These are phyloP conservation scores for Cossypha dichroa DNA, from an alignment of 2,797 vertebrate genomes.

Conservation along the genomic window DNA sequence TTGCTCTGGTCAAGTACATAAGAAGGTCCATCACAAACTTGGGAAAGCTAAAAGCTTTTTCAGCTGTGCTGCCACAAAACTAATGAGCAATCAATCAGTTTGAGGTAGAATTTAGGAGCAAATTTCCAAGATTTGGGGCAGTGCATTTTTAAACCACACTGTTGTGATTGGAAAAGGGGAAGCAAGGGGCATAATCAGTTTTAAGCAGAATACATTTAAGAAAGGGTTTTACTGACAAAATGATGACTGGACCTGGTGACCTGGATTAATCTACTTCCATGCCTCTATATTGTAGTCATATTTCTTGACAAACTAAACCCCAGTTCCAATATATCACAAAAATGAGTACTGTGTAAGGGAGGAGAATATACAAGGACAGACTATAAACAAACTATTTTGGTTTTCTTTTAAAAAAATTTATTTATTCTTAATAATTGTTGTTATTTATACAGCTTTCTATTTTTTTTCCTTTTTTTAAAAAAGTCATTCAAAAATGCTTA, in stretches of 20 bases:
- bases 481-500: background rate
- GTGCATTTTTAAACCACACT: background rate
- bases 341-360: background rate
- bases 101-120: background rate
- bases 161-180: background rate
- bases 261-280: background rate
- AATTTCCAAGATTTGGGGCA: background rate
- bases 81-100: background rate
- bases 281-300: background rate
- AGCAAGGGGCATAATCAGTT: background rate
- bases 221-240: conserved; percentile 6
- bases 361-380: background rate
- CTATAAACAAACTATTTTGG: background rate
- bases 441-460: background rate
- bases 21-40: background rate
- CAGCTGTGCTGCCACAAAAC: background rate
- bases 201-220: background rate
- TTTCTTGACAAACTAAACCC: background rate
- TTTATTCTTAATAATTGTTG: background rate
- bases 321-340: background rate
- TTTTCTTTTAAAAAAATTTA: background rate
- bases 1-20: background rate
- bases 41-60: background rate
- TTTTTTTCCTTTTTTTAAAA: too few species aligned
- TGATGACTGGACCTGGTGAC: background rate